These are phyloP conservation scores for Raja brachyura DNA, from an alignment of 2,113 vertebrate species.

Conservation along the genomic window DNA sequence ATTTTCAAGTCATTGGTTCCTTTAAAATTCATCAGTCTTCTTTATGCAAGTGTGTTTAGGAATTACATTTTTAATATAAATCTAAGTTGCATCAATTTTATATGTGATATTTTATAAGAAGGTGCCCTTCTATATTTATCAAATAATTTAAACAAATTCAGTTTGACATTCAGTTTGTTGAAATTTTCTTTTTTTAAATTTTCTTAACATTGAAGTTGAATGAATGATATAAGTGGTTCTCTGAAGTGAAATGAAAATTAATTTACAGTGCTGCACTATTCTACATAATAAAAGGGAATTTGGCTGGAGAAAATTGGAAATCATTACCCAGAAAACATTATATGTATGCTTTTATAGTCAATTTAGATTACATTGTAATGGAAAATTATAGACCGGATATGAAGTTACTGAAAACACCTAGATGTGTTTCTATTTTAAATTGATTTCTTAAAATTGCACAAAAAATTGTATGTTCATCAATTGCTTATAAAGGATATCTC, in stretches of 20 bases:
- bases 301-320: slow-evolving; percentile 78
- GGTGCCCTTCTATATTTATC: neutral
- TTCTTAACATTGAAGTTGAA: slow-evolving; percentile 60
- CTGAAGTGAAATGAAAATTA: slow-evolving; percentile 88
- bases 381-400: slow-evolving; percentile 68
- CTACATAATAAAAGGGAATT: slow-evolving; percentile 79
- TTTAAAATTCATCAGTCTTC: neutral
- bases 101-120: neutral
- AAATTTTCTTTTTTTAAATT: slow-evolving; percentile 65
- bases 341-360: slow-evolving; percentile 78
- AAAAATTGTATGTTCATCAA: slow-evolving; percentile 79
- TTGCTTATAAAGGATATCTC: slow-evolving; percentile 74
- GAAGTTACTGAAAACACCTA: slow-evolving; percentile 67
- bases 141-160: slow-evolving; percentile 69
- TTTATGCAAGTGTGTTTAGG: neutral
- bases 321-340: slow-evolving; percentile 85
- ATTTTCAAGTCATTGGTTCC: neutral
- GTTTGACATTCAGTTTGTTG: slow-evolving; percentile 68
- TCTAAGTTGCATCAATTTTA: neutral
- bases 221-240: slow-evolving; percentile 82
- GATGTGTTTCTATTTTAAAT: slow-evolving; percentile 71
- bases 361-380: slow-evolving; percentile 70
- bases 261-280: slow-evolving; percentile 79
- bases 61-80: neutral
- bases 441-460: slow-evolving; percentile 76